phyloP scores from a whole-genome alignment of 2,888 invertebrate species.

The Hofmannophila pseudospretella region DNA sequence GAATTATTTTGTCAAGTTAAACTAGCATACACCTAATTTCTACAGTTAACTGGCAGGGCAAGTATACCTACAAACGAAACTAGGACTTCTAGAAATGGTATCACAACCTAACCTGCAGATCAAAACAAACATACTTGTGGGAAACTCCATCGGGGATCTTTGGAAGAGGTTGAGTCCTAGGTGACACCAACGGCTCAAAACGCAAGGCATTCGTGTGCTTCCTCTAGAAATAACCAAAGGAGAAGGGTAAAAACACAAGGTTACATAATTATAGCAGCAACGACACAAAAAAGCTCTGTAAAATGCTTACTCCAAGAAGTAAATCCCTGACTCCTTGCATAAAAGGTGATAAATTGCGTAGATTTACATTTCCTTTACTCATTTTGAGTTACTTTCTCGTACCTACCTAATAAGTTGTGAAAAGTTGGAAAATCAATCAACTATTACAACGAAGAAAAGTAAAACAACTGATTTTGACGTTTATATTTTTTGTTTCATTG shows the following conservation, averaged over 20 bases:
- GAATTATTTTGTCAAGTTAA: too few species aligned
- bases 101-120: background rate
- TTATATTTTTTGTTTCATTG: background rate
- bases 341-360: conserved; percentile 81
- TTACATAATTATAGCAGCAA: too few species aligned
- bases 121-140: conserved; percentile 78
- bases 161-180: conserved; percentile 90
- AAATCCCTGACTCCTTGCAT: conserved; percentile 80
- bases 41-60: too few species aligned
- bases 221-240: conserved; percentile 63
- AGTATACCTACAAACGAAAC: too few species aligned
- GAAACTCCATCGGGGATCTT: conserved; percentile 88
- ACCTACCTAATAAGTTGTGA: too few species aligned
- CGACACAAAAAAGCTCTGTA: conserved; percentile 15
- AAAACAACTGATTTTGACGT: conserved; percentile 16
- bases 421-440: background rate
- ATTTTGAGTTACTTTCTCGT: conserved; percentile 28
- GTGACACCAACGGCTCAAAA: conserved; percentile 81
- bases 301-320: conserved; percentile 79
- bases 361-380: conserved; percentile 61
- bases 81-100: too few species aligned
- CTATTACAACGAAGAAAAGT: background rate
- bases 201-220: conserved; percentile 80
- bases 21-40: too few species aligned
- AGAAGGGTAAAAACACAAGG: conserved; percentile 13